phyloP scores from a whole-genome alignment of 2,797 vertebrate species.

The Simalia tracyae region DNA sequence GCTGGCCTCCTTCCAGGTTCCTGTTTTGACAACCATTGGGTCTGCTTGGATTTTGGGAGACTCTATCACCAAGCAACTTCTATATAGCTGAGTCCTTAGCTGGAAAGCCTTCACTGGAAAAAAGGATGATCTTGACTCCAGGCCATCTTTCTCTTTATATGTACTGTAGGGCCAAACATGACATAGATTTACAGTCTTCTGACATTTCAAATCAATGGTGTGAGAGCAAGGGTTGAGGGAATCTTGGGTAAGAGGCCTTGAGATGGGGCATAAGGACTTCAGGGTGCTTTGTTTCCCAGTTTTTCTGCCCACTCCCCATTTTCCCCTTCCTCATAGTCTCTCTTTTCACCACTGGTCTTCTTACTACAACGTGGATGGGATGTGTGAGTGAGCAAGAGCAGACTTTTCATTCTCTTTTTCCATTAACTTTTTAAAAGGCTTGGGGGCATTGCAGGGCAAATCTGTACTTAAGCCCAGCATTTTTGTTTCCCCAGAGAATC shows the following conservation, averaged over 20 bases:
- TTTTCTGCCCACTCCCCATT: neutral
- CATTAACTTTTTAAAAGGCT: neutral
- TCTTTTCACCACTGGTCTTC: neutral
- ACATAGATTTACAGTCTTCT: neutral
- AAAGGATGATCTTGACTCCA: neutral
- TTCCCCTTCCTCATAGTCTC: neutral
- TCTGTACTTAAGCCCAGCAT: neutral
- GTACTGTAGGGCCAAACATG: neutral
- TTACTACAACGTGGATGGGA: neutral
- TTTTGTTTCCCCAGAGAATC: neutral
- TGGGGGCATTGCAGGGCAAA: neutral
- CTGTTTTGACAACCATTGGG: neutral
- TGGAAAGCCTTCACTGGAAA: neutral
- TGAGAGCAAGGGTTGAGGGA: neutral
- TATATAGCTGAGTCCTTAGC: neutral
- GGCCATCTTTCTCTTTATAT: neutral
- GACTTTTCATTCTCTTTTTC: neutral
- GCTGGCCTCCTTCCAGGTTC: accelerated
- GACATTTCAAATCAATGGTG: neutral
- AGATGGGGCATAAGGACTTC: neutral
- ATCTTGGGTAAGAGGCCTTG: neutral
- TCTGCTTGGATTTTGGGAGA: neutral
- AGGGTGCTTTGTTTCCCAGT: neutral
- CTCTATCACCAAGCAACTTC: neutral
- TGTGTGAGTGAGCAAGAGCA: neutral